phyloP scores from a whole-genome alignment of 2,797 vertebrate genomes.

The Catamblyrhynchus diadema region DNA sequence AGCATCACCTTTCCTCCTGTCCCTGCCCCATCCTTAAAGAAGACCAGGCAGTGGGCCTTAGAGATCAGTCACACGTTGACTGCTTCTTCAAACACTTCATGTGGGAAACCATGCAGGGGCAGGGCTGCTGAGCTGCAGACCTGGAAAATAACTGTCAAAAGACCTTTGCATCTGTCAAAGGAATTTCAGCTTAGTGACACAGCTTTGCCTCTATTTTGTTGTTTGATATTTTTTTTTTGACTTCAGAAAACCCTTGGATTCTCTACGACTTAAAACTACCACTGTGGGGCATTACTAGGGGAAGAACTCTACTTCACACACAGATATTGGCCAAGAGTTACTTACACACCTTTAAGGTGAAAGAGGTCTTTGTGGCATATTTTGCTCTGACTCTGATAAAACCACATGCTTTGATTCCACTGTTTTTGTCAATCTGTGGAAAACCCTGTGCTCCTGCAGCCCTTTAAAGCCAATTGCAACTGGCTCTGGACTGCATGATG shows the following conservation, averaged over 20 bases:
- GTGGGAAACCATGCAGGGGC: constrained; percentile 64
- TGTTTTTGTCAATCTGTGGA: background rate
- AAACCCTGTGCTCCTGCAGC: background rate
- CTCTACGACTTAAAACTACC: background rate
- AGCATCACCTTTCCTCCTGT: constrained; percentile 59
- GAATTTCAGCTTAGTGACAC: constrained; percentile 70
- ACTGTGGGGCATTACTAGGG: background rate
- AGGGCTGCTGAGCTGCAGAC: constrained; percentile 65
- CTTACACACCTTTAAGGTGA: background rate
- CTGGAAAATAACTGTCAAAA: constrained; percentile 84
- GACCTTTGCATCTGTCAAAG: constrained; percentile 58
- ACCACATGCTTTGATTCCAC: background rate
- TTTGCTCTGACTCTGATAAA: background rate
- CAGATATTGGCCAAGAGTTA: background rate
- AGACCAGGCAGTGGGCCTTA: constrained; percentile 40
- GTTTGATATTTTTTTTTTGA: background rate
- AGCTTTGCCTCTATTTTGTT: background rate
- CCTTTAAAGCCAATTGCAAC: rapidly evolving
- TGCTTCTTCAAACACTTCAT: constrained; percentile 72
- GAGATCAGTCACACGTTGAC: constrained; percentile 73
- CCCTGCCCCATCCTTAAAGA: constrained; percentile 55
- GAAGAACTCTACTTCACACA: background rate
- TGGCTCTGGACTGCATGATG: rapidly evolving
- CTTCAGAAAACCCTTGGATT: background rate
- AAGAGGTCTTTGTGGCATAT: background rate